Evolutionary conservation across 2,888 invertebrate genomes (phyloP).

Genomic region (Drosophila melanosoma): DNA sequence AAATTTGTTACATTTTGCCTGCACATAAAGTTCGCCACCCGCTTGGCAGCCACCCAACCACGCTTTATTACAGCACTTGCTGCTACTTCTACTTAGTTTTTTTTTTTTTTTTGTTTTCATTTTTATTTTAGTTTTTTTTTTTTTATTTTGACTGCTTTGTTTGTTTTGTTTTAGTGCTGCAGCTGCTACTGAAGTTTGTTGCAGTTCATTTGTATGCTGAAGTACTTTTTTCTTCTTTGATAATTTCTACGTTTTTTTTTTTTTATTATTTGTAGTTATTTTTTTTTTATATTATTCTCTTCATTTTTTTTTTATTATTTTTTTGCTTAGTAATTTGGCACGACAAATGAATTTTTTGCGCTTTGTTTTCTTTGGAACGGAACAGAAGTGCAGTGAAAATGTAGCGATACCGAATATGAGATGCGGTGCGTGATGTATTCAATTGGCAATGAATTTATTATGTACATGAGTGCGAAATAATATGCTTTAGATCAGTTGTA

Average conservation of each 20-base stretch:
- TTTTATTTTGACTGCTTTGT: constrained; percentile 58
- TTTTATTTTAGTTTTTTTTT: no score
- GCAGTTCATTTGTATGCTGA: constrained; percentile 77
- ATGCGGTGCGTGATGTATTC: constrained; percentile 63
- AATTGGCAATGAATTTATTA: constrained; percentile 48
- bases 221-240: constrained; percentile 46
- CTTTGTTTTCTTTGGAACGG: constrained; percentile 43
- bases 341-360: constrained; percentile 65
- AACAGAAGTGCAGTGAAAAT: constrained; percentile 51
- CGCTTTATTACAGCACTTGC: constrained; percentile 67
- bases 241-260: constrained; percentile 38
- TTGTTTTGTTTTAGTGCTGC: constrained; percentile 74
- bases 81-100: constrained; percentile 45
- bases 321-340: constrained; percentile 55
- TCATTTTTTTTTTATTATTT: constrained; percentile 16
- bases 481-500: constrained; percentile 14
- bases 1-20: constrained; percentile 78
- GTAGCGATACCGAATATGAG: constrained; percentile 54
- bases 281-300: constrained; percentile 6
- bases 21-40: constrained; percentile 61
- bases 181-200: constrained; percentile 67
- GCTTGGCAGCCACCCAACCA: constrained; percentile 41
- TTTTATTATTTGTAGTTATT: constrained; percentile 28
- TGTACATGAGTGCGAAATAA: background rate
- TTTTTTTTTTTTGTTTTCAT: constrained; percentile 9